Evolutionary conservation across 2,888 invertebrate genomes (phyloP).

Genomic region (Apodemia mormo): DNA sequence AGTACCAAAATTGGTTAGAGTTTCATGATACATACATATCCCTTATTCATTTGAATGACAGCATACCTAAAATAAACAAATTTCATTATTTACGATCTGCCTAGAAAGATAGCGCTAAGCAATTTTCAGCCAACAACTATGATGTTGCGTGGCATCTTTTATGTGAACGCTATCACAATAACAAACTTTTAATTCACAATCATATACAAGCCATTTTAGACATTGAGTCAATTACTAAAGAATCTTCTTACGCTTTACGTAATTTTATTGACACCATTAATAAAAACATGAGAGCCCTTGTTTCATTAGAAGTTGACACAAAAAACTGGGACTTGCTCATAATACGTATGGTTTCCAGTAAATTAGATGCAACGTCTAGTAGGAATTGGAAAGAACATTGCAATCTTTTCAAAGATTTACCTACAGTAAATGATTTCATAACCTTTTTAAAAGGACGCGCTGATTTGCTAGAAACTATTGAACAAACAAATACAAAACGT

Average conservation of each 20-base stretch:
- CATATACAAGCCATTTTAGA: not conserved
- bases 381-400: not conserved
- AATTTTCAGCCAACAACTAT: not conserved
- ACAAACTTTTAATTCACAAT: not conserved
- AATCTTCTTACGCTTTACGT: not conserved
- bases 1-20: not conserved
- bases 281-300: not conserved
- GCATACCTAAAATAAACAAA: not conserved
- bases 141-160: not conserved
- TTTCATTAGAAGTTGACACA: not conserved
- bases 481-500: not conserved
- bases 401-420: not conserved
- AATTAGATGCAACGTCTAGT: not conserved
- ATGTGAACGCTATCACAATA: constrained; percentile 1
- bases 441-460: not conserved
- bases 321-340: not conserved
- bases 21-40: not conserved
- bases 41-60: not conserved
- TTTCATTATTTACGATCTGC: too few species aligned
- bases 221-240: not conserved
- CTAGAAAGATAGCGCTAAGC: too few species aligned
- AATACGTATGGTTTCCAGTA: not conserved
- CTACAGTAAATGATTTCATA: not conserved
- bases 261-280: not conserved
- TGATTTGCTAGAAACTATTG: not conserved